Evolutionary conservation across 2,113 vertebrate genomes (phyloP).

Genomic region (Xenopus tropicalis): DNA sequence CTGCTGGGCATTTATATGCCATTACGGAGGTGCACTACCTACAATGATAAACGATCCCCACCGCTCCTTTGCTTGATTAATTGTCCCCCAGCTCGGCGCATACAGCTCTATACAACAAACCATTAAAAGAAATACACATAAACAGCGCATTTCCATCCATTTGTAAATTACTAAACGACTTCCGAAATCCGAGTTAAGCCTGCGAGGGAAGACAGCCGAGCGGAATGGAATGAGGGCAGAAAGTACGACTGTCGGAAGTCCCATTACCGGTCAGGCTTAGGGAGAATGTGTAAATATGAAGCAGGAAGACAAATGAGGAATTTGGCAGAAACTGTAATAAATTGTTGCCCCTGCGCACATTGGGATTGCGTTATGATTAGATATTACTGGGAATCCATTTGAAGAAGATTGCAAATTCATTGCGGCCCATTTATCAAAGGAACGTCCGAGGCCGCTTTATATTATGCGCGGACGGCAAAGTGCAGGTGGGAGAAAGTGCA

Average conservation of each 20-base stretch:
- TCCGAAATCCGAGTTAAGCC: not conserved
- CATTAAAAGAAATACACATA: not conserved
- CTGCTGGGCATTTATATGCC: too few relatives aligned
- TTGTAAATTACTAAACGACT: not conserved
- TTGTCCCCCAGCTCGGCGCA: too few relatives aligned
- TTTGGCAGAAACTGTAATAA: constrained; percentile 10
- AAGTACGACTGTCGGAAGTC: constrained; percentile 17
- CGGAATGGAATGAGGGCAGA: not conserved
- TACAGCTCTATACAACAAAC: too few relatives aligned
- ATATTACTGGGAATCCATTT: constrained; percentile 27
- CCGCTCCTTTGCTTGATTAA: too few relatives aligned
- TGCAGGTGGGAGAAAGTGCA: not conserved
- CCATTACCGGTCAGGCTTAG: not conserved
- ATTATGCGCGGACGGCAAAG: not conserved
- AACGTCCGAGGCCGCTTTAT: not conserved
- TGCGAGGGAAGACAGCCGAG: not conserved
- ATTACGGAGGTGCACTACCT: too few relatives aligned
- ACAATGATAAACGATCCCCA: too few relatives aligned
- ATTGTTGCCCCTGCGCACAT: not conserved
- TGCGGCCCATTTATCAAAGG: constrained; percentile 24
- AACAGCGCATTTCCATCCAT: not conserved
- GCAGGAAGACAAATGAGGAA: constrained; percentile 13
- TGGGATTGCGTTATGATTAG: constrained; percentile 30
- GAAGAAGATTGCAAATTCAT: constrained; percentile 22
- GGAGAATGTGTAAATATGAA: not conserved